Evolutionary conservation across 37 sponge, comb jelly and placozoan species (phyloP).

Genomic region (Hormiphora californensis): DNA sequence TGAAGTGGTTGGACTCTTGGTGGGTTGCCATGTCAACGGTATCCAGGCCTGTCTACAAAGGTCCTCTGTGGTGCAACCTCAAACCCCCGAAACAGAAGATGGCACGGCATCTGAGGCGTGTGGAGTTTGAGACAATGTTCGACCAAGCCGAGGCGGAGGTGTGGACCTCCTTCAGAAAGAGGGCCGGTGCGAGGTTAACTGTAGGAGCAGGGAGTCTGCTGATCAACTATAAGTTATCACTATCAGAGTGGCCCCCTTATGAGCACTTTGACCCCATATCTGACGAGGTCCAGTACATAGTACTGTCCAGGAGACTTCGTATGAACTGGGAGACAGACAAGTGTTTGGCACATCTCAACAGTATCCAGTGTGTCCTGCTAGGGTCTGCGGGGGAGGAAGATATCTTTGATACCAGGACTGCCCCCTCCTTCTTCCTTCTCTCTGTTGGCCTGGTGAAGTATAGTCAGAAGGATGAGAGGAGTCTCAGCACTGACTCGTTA

Average conservation of each 20-base stretch:
- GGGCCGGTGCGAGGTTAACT: slow-evolving; percentile 15
- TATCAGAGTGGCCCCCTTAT: not conserved
- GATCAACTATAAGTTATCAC: slow-evolving; percentile 1
- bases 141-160: not conserved
- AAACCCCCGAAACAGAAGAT: slow-evolving; percentile 33
- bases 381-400: not conserved
- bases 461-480: slow-evolving; percentile 10
- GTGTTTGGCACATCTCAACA: not conserved
- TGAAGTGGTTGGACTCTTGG: slow-evolving; percentile 47
- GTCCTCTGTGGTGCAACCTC: not conserved
- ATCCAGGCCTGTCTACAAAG: slow-evolving; percentile 29
- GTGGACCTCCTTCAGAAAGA: slow-evolving; percentile 11
- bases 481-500: slow-evolving; percentile 30
- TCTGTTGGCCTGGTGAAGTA: slow-evolving; percentile 28
- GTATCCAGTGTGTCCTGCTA: not conserved
- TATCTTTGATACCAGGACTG: not conserved
- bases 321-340: slow-evolving; percentile 18
- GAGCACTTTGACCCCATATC: not conserved
- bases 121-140: slow-evolving; percentile 24
- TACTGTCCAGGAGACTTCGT: not conserved
- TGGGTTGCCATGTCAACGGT: not conserved
- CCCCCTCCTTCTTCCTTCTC: slow-evolving; percentile 29
- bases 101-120: not conserved
- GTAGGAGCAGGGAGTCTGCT: not conserved
- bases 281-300: not conserved